Percentiles rank a stretch among this genome's conserved stretches.
Evolutionary conservation across 2,797 vertebrate genomes (phyloP).

Genomic region (Chelonia mydas): DNA sequence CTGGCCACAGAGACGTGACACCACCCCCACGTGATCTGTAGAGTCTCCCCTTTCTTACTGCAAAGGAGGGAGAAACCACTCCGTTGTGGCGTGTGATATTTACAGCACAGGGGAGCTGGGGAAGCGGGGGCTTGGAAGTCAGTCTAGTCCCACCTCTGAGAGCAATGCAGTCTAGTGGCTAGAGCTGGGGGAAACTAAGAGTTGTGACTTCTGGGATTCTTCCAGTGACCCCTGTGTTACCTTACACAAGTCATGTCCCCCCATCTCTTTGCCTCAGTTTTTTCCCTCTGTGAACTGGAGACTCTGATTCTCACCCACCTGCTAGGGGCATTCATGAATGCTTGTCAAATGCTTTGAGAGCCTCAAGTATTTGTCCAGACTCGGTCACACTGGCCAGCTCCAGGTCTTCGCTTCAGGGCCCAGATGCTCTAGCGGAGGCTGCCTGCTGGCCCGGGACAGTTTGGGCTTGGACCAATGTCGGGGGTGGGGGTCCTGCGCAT

Average conservation of each 20-base stretch:
- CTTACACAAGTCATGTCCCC: neutral
- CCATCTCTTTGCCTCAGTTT: neutral
- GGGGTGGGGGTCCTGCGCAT: neutral
- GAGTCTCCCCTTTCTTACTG: neutral
- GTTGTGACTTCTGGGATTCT: neutral
- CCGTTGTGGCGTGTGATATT: no score
- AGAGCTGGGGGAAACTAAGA: neutral
- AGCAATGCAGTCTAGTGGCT: neutral
- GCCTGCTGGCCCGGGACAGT: neutral
- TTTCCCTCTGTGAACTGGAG: neutral
- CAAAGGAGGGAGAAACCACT: neutral
- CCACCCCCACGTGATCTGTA: fast-evolving
- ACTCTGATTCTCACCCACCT: neutral
- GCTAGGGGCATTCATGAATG: neutral
- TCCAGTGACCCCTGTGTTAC: neutral
- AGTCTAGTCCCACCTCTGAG: neutral
- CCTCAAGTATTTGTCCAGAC: neutral
- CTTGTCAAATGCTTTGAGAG: neutral
- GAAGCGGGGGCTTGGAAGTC: neutral
- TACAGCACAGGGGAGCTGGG: neutral
- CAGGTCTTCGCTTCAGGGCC: neutral
- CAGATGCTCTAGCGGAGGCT: neutral
- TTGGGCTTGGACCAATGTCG: neutral
- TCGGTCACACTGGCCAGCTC: neutral
- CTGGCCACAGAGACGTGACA: neutral